A percentile compares a stretch with the other conserved stretches of the same genome.
These are phyloP conservation scores for Bombus consobrinus DNA, from an alignment of 1,140 invertebrate genomes.

Conservation along the genomic window DNA sequence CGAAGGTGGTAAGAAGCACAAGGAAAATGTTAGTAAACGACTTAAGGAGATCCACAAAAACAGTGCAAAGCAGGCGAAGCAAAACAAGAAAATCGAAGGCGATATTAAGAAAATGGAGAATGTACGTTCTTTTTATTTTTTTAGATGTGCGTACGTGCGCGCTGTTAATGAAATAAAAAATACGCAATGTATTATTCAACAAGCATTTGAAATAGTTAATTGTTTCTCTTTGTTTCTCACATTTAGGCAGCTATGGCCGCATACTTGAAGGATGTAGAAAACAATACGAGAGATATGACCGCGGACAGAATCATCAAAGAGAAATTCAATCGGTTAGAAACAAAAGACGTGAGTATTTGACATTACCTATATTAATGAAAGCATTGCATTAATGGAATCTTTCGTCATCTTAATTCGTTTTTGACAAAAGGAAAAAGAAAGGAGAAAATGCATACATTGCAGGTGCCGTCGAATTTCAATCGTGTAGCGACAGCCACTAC, in stretches of 20 bases:
- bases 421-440: background rate
- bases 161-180: background rate
- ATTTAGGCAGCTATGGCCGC: conserved; percentile 90
- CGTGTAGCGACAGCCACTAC: conserved; percentile 53
- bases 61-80: conserved; percentile 90
- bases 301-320: conserved; percentile 81
- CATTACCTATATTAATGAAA: background rate
- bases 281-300: conserved; percentile 88
- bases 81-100: conserved; percentile 89
- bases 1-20: conserved; percentile 96
- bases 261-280: conserved; percentile 90
- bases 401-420: background rate
- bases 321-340: conserved; percentile 65
- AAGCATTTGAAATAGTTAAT: background rate
- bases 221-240: conserved; percentile 11
- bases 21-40: conserved; percentile 95
- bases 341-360: conserved; percentile 47
- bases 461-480: conserved; percentile 63
- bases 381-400: background rate
- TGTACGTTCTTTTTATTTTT: conserved; percentile 75
- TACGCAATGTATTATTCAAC: background rate
- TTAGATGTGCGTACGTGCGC: too few species aligned
- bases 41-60: conserved; percentile 93
- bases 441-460: background rate
- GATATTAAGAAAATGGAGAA: conserved; percentile 95